Evolutionary conservation across 1,140 invertebrate genomes (phyloP).

Genomic region (Vanessa tameamea): DNA sequence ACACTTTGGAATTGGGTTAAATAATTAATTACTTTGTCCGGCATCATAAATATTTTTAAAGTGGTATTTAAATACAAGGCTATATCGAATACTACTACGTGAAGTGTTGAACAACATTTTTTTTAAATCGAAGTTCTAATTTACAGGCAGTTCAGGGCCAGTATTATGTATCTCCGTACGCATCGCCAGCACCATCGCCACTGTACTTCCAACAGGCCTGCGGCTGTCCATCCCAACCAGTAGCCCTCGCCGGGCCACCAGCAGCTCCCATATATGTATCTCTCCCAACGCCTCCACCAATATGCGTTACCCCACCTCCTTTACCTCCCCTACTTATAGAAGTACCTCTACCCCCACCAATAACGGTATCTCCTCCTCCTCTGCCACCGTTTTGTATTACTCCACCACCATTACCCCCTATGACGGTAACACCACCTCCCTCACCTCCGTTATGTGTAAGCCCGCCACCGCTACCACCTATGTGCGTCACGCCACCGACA

Average conservation of each 20-base stretch:
- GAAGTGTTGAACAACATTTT: not conserved
- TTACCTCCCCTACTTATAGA: constrained; percentile 56
- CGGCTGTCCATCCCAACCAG: constrained; percentile 44
- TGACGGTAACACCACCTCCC: constrained; percentile 52
- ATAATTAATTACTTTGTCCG: not conserved
- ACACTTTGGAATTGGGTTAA: constrained; percentile 1
- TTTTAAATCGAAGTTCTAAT: not conserved
- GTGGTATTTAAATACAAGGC: not conserved
- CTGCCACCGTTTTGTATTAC: constrained; percentile 55
- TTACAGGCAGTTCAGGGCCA: constrained; percentile 46
- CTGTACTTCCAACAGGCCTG: constrained; percentile 32
- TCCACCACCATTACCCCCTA: constrained; percentile 54
- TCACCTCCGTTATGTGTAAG: constrained; percentile 59
- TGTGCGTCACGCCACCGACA: constrained; percentile 57
- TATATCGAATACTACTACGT: no score
- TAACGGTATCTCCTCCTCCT: constrained; percentile 56
- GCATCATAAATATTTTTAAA: not conserved
- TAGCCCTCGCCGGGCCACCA: constrained; percentile 43
- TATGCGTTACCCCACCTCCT: constrained; percentile 57
- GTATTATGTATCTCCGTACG: constrained; percentile 60
- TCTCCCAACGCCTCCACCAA: constrained; percentile 47
- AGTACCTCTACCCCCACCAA: constrained; percentile 53
- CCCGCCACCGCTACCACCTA: constrained; percentile 58
- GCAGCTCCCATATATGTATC: constrained; percentile 50
- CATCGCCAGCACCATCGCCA: constrained; percentile 34